phyloP scores from a whole-genome alignment of 92 coral and sea anemone genomes.

The Porites evermanni region DNA sequence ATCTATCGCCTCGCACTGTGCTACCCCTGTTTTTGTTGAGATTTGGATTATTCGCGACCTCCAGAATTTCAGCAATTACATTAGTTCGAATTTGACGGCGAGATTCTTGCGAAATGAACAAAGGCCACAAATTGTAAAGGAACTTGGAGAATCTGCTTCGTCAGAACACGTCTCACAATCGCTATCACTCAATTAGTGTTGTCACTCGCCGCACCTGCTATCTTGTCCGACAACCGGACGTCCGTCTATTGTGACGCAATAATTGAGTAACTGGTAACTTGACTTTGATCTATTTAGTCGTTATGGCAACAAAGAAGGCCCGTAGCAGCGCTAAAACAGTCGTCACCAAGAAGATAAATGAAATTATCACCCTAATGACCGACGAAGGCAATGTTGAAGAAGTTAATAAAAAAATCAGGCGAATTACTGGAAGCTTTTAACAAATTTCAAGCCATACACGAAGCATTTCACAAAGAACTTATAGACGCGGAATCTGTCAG shows the following conservation, averaged over 20 bases:
- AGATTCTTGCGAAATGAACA: background rate
- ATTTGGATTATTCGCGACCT: no score
- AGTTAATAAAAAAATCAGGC: background rate
- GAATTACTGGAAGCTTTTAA: slow-evolving; percentile 20
- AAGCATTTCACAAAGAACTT: no score
- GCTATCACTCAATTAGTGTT: background rate
- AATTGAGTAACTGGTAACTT: no score
- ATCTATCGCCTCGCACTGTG: no score
- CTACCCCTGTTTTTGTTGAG: no score
- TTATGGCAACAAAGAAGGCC: background rate
- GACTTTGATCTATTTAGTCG: no score
- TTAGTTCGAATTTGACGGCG: slow-evolving; percentile 43
- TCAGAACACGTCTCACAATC: background rate
- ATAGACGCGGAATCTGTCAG: no score
- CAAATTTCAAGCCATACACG: slow-evolving; percentile 9
- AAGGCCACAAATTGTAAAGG: background rate
- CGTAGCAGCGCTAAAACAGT: slow-evolving; percentile 2
- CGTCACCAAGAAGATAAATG: slow-evolving; percentile 32
- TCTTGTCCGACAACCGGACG: background rate
- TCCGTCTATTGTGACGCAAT: background rate
- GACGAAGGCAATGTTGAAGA: slow-evolving; percentile 17
- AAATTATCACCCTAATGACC: slow-evolving; percentile 30
- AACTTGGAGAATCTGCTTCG: slow-evolving; percentile 3
- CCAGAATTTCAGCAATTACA: slow-evolving; percentile 25
- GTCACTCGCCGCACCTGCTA: no score